Base-by-base conservation (phyloP, 1,140 invertebrate species). In the Leptinotarsa undecemlineata region DNA sequence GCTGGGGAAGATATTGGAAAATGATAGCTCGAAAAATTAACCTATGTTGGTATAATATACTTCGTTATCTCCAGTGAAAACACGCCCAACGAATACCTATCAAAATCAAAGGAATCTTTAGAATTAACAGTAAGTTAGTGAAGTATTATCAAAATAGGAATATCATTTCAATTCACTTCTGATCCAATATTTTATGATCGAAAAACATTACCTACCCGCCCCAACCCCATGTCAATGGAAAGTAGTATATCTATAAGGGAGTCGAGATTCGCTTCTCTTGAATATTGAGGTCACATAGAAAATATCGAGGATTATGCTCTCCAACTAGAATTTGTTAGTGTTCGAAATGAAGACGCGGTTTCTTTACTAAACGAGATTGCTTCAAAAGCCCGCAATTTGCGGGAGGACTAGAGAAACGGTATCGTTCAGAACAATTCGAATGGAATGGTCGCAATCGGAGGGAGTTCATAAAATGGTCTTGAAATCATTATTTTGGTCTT, bases 281-380 rank as follows among this genome's bases (percentile, higher is more conserved):
- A 68, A 42, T 68, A 68, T 68, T 47, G 66, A 68, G 66, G 66
- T 68, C 66, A 19, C 66, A 68, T 68, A 68, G 23, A 47, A 42
- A 68, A 68, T 68, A 68, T 68, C 23, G 66, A 68, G 42, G 66
- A 68, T 68, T 68, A 68, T 68, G 66, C 13, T 26, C 42, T 68
- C 66, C 26, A n/a, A 21, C 15, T 68, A 42, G 66, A 68, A 42
- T 42, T 57, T 57, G 51, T 57, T 57, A 57, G 15, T 42, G 42
- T 68, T 68, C 15, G 42, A 42, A 19, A 68, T 26, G 42, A 33
- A 47, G 33, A 19, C n/a, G 66, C 66, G 42, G 23, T 14, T 57
- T n/a, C 62, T 26, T 26, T 47, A 33, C 33, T 68, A 3, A 68
- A 68, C 33, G 66, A 47, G 42, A 68, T 68, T 68, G 66, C 23